Conservation (phyloP, 2,113 vertebrate genomes). For the Odocoileus virginianus region DNA sequence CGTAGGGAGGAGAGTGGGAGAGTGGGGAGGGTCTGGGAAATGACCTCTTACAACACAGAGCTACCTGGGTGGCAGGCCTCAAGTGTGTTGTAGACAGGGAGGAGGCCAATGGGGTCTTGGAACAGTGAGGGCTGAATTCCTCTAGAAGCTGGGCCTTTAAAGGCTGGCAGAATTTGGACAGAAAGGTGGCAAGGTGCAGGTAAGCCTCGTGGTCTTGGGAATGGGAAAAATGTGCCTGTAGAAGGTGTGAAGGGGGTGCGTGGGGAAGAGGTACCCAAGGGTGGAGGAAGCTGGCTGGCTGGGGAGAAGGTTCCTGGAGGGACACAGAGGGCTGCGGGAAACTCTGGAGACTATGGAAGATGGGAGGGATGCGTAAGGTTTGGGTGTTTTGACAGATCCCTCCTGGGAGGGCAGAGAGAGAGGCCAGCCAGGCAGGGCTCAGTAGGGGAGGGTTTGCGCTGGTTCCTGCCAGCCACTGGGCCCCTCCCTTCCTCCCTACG, state of each 20-base stretch:
- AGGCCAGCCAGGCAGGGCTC: not conserved
- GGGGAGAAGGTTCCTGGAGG: not conserved
- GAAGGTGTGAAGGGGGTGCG: not conserved
- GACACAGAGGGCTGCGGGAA: not conserved
- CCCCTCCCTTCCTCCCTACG: not conserved
- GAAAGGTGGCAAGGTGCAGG: not conserved
- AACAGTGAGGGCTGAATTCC: not conserved
- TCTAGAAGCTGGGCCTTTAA: not conserved
- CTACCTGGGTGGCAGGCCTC: not conserved
- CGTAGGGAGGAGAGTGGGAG: not conserved
- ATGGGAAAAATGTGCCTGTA: not conserved
- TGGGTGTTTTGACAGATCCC: not conserved
- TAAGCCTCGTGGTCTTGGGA: not conserved
- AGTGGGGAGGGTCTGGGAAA: not conserved
- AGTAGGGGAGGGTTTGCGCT: constrained; percentile 26
- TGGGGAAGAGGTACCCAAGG: not conserved
- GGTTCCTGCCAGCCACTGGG: not conserved
- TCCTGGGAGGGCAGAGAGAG: not conserved
- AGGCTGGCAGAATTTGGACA: not conserved
- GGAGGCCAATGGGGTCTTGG: not conserved
- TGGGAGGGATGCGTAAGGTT: accelerated
- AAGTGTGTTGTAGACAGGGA: not conserved
- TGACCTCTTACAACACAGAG: not conserved
- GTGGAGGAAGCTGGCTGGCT: not conserved
- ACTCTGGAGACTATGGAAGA: too few species aligned